These are phyloP conservation scores for Prionchulus punctatus DNA, from an alignment of 2,888 invertebrate genomes.

Conservation along the genomic window DNA sequence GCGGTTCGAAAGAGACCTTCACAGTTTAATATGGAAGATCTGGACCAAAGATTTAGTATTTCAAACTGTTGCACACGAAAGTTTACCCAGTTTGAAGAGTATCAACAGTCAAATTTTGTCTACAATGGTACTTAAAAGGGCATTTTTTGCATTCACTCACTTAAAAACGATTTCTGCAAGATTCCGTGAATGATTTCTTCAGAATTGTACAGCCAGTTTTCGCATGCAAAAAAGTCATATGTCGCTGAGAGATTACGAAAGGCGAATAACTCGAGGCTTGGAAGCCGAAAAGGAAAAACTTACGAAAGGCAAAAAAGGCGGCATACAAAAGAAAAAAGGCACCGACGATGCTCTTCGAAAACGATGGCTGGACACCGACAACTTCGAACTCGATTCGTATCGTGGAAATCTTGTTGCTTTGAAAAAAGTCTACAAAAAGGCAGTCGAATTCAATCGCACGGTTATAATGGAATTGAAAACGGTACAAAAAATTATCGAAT, in stretches of 20 bases:
- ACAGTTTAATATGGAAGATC: neutral
- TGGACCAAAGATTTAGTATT: neutral
- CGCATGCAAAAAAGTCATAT: conserved; percentile 4
- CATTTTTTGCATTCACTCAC: too few species aligned
- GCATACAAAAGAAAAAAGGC: neutral
- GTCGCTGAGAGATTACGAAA: conserved; percentile 3
- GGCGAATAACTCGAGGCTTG: neutral
- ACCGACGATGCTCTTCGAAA: neutral
- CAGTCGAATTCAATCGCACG: neutral
- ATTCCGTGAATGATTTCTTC: too few species aligned
- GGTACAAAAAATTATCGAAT: neutral
- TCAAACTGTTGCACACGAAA: neutral
- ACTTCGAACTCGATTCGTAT: neutral
- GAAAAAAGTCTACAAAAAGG: neutral
- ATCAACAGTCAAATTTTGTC: neutral
- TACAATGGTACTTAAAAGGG: neutral
- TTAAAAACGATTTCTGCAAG: too few species aligned
- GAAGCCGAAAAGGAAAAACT: neutral
- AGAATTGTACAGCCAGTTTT: neutral
- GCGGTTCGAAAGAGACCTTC: neutral
- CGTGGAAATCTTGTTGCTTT: neutral
- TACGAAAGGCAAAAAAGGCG: neutral
- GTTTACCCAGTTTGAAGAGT: neutral
- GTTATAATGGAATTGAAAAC: neutral
- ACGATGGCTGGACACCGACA: neutral